phyloP scores from a whole-genome alignment of 2,113 vertebrate genomes.

The Phoenicopterus ruber region DNA sequence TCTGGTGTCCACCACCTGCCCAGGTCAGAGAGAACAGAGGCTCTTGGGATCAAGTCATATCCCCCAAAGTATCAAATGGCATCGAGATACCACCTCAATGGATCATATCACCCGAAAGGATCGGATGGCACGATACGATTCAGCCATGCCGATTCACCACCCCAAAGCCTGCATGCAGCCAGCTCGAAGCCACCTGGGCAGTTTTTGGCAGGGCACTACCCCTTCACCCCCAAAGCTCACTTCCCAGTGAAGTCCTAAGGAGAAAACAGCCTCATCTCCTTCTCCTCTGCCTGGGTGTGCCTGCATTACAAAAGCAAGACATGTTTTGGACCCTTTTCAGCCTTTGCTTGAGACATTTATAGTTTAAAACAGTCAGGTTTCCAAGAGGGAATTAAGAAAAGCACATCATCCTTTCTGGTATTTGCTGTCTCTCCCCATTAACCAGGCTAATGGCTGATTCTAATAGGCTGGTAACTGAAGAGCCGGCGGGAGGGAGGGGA shows the following conservation, averaged over 20 bases:
- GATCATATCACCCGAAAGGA: not conserved
- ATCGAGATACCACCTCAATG: not conserved
- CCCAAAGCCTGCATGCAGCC: not conserved
- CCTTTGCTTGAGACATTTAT: not conserved
- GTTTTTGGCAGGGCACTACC: not conserved
- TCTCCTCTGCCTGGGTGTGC: not conserved
- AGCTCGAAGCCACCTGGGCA: not conserved
- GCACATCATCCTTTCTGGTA: slow-evolving; percentile 10
- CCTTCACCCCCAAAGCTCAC: not conserved
- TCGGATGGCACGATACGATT: not conserved
- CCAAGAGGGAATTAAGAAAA: not conserved
- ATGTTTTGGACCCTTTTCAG: not conserved
- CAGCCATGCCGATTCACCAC: not conserved
- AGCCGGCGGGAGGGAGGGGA: not conserved
- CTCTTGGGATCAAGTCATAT: not conserved
- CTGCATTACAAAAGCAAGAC: not conserved
- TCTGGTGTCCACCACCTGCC: not conserved
- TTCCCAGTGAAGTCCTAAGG: not conserved
- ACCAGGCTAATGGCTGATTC: slow-evolving; percentile 27
- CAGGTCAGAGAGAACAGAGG: not conserved
- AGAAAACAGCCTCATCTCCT: not conserved
- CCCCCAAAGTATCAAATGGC: not conserved
- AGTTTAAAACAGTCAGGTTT: not conserved
- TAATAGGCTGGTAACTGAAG: slow-evolving; percentile 14
- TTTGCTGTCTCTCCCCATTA: slow-evolving; percentile 44